Conservation (phyloP, 2,888 invertebrate species). For the Tinea pellionella region DNA sequence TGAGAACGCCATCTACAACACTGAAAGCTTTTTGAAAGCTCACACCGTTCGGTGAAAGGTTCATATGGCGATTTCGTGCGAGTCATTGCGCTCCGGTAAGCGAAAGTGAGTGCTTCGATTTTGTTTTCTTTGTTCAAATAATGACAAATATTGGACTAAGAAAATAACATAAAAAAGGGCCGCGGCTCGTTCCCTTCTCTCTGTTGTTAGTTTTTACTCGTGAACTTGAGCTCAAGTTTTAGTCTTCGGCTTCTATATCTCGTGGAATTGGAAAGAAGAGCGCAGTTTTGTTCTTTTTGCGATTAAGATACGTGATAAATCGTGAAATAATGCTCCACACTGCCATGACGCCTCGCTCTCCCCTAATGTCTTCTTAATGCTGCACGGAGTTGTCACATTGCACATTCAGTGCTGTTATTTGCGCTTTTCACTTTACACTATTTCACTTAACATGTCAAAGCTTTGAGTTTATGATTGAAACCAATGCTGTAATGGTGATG, state of each 20-base stretch:
- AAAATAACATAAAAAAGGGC: conserved; percentile 6
- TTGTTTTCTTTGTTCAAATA: conserved; percentile 12
- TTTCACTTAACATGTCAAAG: conserved; percentile 22
- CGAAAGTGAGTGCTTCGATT: conserved; percentile 32
- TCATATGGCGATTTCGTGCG: conserved; percentile 47
- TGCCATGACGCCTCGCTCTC: conserved; percentile 34
- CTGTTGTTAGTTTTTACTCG: background rate
- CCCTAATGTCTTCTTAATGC: conserved; percentile 66
- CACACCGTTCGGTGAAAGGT: conserved; percentile 53
- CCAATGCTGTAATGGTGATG: background rate
- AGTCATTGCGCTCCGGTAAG: conserved; percentile 35
- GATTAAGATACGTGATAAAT: conserved; percentile 50
- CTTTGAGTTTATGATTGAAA: no score
- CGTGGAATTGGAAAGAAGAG: background rate
- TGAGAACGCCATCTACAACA: conserved; percentile 46
- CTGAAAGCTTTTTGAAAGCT: conserved; percentile 66
- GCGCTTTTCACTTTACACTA: conserved; percentile 30
- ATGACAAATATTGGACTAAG: conserved; percentile 8
- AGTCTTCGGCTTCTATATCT: background rate
- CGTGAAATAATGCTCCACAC: conserved; percentile 50
- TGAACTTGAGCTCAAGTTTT: background rate
- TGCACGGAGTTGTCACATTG: conserved; percentile 60
- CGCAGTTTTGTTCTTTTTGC: conserved; percentile 25
- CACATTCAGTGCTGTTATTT: conserved; percentile 45
- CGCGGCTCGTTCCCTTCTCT: no score